These are phyloP conservation scores for Pammene fasciana DNA, from an alignment of 2,888 invertebrate genomes.

Conservation along the genomic window DNA sequence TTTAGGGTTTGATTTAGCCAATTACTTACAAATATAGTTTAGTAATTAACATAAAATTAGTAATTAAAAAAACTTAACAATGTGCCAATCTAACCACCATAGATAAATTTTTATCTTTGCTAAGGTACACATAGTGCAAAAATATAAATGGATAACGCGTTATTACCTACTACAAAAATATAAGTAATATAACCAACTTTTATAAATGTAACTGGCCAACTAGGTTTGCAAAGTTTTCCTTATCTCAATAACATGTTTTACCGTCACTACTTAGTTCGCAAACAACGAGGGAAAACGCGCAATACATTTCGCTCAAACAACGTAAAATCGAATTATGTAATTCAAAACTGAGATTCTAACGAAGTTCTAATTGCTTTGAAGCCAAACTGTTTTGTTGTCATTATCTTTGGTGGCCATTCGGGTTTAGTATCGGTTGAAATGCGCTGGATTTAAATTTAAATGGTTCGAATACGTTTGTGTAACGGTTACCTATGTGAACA, in stretches of 20 bases:
- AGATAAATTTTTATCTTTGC: too few relatives aligned
- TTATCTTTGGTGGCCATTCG: slow-evolving; percentile 30
- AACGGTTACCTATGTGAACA: background rate
- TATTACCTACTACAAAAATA: too few relatives aligned
- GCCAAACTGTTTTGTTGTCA: slow-evolving; percentile 12
- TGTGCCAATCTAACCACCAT: too few relatives aligned
- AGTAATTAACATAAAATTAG: too few relatives aligned
- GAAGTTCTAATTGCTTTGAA: slow-evolving; percentile 19
- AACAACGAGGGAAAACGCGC: background rate
- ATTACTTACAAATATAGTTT: too few relatives aligned
- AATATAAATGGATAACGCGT: too few relatives aligned
- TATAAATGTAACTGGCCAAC: too few relatives aligned
- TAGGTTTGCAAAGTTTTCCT: background rate
- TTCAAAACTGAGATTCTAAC: background rate
- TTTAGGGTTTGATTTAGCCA: too few relatives aligned
- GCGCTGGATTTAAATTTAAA: slow-evolving; percentile 8
- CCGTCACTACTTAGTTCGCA: background rate
- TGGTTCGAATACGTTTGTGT: slow-evolving; percentile 8
- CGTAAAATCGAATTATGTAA: slow-evolving; percentile 13
- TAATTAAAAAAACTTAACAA: too few relatives aligned
- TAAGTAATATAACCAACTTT: too few relatives aligned
- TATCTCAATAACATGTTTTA: background rate
- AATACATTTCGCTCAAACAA: background rate
- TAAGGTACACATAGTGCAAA: too few relatives aligned
- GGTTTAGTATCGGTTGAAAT: slow-evolving; percentile 16